Evolutionary conservation across 2,113 vertebrate species (phyloP).

Genomic region (Eulemur rufifrons): DNA sequence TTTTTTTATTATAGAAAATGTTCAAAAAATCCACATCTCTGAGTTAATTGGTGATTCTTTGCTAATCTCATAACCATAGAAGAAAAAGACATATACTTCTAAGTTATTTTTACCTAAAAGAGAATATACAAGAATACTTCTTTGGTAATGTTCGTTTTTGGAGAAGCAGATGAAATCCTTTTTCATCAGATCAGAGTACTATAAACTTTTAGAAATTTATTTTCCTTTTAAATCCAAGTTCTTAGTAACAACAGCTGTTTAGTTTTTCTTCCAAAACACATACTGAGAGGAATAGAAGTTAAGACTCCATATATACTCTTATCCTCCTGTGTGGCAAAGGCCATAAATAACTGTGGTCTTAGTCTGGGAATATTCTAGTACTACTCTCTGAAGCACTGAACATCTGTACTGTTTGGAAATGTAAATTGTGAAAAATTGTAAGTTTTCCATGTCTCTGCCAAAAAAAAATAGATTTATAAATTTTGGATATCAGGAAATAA

Average conservation of each 20-base stretch:
- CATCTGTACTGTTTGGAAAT: conserved; percentile 84
- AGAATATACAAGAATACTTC: background rate
- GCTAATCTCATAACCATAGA: background rate
- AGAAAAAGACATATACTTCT: background rate
- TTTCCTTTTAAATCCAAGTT: conserved; percentile 36
- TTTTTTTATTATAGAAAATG: background rate
- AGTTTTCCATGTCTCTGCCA: conserved; percentile 75
- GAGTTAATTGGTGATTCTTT: conserved; percentile 18
- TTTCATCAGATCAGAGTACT: background rate
- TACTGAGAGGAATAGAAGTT: conserved; percentile 36
- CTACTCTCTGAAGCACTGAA: conserved; percentile 74
- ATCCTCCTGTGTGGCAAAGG: conserved; percentile 76
- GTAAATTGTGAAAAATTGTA: conserved; percentile 73
- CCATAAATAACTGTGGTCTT: conserved; percentile 63
- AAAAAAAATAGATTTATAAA: conserved; percentile 74
- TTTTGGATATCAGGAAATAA: conserved; percentile 74
- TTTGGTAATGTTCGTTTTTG: background rate
- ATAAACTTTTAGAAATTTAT: background rate
- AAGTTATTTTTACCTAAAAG: background rate
- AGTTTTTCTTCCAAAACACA: conserved; percentile 67
- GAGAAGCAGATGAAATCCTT: background rate
- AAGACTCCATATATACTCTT: conserved; percentile 71
- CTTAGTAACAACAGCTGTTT: conserved; percentile 71
- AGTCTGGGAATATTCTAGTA: conserved; percentile 71
- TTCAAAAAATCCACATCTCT: background rate